Percentiles rank a stretch among this genome's conserved stretches.
Evolutionary conservation across 2,113 vertebrate species (phyloP).

Genomic region (Sorex fumeus): DNA sequence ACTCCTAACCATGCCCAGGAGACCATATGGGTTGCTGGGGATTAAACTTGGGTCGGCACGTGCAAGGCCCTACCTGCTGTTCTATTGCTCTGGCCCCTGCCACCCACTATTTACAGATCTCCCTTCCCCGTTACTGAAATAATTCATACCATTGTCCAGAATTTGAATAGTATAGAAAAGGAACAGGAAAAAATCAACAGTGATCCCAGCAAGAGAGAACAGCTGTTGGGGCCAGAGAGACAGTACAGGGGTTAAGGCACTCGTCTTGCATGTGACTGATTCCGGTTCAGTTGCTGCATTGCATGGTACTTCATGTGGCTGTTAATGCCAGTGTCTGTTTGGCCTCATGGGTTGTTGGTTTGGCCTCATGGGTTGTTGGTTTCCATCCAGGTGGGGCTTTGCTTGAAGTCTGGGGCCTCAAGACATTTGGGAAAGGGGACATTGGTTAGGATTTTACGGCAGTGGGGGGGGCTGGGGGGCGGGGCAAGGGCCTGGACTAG

Average conservation of each 20-base stretch:
- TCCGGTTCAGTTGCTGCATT: too few species aligned
- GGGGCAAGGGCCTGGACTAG: background rate
- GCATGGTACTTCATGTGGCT: background rate
- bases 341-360: background rate
- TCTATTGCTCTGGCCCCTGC: too few species aligned
- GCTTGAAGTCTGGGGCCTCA: too few species aligned
- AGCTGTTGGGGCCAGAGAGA: background rate
- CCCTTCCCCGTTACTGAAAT: background rate
- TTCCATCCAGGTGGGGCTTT: too few species aligned
- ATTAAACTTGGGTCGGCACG: too few species aligned
- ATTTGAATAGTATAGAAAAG: slow-evolving; percentile 27
- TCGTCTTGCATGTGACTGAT: too few species aligned
- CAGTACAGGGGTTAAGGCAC: too few species aligned
- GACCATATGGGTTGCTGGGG: too few species aligned
- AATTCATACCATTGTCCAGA: background rate
- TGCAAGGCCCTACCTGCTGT: too few species aligned
- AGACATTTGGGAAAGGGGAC: too few species aligned
- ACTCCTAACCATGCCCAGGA: too few species aligned
- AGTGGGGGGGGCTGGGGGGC: background rate
- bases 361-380: background rate
- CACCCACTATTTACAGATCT: background rate
- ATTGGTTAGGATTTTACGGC: too few species aligned
- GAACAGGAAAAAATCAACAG: slow-evolving; percentile 8
- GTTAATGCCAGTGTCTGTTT: background rate
- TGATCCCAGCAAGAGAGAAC: slow-evolving; percentile 16